Evolutionary conservation across 1,140 invertebrate species (phyloP), one percentile per base, ranked within the genome.

Genomic region (Temnothorax longispinosus): DNA sequence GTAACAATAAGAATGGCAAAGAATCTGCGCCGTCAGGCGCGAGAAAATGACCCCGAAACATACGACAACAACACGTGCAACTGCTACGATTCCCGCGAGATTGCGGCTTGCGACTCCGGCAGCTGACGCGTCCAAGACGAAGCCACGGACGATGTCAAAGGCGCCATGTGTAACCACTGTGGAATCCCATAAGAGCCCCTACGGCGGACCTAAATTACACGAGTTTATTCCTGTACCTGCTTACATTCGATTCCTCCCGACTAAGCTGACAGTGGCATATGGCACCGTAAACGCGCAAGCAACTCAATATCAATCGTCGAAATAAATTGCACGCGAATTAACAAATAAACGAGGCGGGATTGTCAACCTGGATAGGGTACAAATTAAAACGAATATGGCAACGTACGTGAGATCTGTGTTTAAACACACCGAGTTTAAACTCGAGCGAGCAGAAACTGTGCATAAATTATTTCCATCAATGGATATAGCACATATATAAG

Each of bases 191-290:
- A 88, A 87, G 88, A 78, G 27, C 69, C 47, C 47, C 71, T 75
- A 47, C 3, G 15, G 21, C 67, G 88, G 44, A 75, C 65, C 85
- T 90, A 81, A 86, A 90, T 91, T 88, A 88, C 78, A 27, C 67
- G 50, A 88, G 27, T 27, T 47, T 76, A 65, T 52, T 41, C 47
- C 35, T 54, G 64, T 47, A 27, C 1, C 27, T 27, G 47, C 35
- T 80, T 38, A 54, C 13, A 69, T 18, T 18, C 41, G 5, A 18
- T 8, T 82, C n/a, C 32, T 21, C 27, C 4, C 18, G 44, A 1
- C 18, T 38, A 38, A 50, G 32, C 18, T 41, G 41, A 21, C 56
- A 47, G 60, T 35, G 8, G 27, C 27, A 27, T 27, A 27, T 27
- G 27, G 35, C 15, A 1, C 10, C 10, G 5, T 35, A 50, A 38